Base-by-base conservation (phyloP, 2,797 vertebrate species). In the Salmo trutta region DNA sequence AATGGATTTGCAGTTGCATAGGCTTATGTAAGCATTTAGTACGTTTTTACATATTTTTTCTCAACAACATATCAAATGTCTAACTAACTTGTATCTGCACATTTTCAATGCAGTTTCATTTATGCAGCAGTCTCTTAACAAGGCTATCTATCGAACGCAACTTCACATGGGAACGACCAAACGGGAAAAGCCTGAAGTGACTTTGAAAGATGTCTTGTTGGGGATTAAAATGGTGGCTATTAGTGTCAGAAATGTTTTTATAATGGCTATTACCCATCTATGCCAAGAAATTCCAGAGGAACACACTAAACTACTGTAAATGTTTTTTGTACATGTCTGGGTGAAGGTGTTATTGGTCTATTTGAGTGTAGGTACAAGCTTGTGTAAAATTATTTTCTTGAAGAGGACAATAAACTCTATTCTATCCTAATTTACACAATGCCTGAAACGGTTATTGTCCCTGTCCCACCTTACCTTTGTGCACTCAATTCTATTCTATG, bases 201-300 rank as follows among this genome's bases (percentile, higher is more conserved):
- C n/a, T 68, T 68, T 68, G 66, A 68, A 36, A 16, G 27, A 36
- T 41, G 67, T 29, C 2, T 27, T 47, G 47, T 72, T 47, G 24
- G 70, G 70, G 70, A 72, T 24, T 54, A 2, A 27, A 54, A 72
- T 17, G 51, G 21, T 47, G 21, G 24, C 24, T 47, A 72, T 72
- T 72, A 31, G 71, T 72, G 47, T 54, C 51, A 17, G 52, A 72
- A 72, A 72, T 72, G 71, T 53, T 72, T 17, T 51, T 53, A 15
- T 72, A 54, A 72, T 72, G 14, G 51, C 71, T 24, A 3, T 53
- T 54, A 16, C 21, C 24, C 2, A 6, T 52, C 41, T 72, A 5
- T 51, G 59, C 21, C n/a, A 53, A 53, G n/a, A 6, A 21, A 24
- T 52, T 24, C 51, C 71, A 27, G 51, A 27, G 21, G 51, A 47